A percentile compares a stretch with the other conserved stretches of the same genome.
These are phyloP conservation scores for Brachyalestes nurse DNA, from an alignment of 2,797 vertebrate species.

Conservation along the genomic window DNA sequence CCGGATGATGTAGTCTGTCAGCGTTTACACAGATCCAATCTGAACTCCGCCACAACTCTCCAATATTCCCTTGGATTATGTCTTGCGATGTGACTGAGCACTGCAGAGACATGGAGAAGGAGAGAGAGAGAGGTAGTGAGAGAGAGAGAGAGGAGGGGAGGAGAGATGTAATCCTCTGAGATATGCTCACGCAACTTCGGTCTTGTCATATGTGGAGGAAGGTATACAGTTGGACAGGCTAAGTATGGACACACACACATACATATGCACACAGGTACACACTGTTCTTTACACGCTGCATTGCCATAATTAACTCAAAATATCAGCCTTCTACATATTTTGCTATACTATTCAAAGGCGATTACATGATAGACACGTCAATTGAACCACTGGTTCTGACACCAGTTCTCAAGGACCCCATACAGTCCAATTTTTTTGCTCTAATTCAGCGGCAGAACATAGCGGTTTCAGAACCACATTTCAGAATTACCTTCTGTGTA, in stretches of 20 bases:
- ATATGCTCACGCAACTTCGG: constrained; percentile 38
- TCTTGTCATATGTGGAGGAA: constrained; percentile 52
- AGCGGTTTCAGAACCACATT: no score
- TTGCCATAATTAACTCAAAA: no score
- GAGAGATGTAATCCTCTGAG: constrained; percentile 55
- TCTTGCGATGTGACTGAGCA: constrained; percentile 55
- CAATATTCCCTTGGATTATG: constrained; percentile 65
- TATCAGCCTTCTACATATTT: no score
- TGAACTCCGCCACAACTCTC: constrained; percentile 61
- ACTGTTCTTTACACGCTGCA: constrained; percentile 42
- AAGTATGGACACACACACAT: constrained; percentile 21
- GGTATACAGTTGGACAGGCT: constrained; percentile 45
- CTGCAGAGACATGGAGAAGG: constrained; percentile 40
- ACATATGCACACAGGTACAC: neutral
- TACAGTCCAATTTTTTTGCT: no score
- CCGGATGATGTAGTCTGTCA: constrained; percentile 76
- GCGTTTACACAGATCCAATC: constrained; percentile 70
- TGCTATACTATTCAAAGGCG: no score
- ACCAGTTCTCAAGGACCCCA: no score
- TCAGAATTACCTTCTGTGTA: no score
- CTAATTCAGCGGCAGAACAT: no score
- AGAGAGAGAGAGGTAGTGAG: constrained; percentile 37
- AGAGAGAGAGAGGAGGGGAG: constrained; percentile 34
- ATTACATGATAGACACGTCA: no score
- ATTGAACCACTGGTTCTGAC: no score